Evolutionary conservation across 2,113 vertebrate genomes (phyloP).

Genomic region (Columba janthina): DNA sequence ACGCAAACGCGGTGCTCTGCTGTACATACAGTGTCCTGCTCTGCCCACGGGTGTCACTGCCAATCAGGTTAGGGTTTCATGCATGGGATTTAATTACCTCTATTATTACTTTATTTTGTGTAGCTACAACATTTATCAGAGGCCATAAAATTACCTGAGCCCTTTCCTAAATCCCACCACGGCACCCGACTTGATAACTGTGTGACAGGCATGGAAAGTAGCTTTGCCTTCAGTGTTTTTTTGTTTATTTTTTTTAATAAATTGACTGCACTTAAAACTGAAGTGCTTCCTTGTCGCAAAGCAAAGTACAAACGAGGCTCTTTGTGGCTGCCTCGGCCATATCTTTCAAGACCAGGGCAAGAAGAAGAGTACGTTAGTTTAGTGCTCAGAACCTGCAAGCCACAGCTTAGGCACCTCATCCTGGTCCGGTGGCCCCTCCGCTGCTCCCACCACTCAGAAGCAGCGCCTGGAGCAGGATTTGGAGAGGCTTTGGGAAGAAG

Average conservation of each 20-base stretch:
- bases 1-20: not conserved
- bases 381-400: not conserved
- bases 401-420: not conserved
- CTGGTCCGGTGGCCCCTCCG: not conserved
- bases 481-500: not conserved
- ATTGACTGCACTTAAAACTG: not conserved
- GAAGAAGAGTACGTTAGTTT: fast-evolving
- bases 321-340: not conserved
- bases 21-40: fast-evolving
- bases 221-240: not conserved
- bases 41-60: not conserved
- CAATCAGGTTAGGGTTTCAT: not conserved
- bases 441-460: fast-evolving
- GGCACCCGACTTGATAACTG: not conserved
- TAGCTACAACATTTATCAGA: not conserved
- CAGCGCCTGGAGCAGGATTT: fast-evolving
- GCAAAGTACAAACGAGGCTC: not conserved
- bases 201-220: not conserved
- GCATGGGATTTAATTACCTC: not conserved
- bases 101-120: not conserved
- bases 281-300: not conserved
- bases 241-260: too few relatives aligned
- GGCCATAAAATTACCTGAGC: not conserved
- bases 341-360: not conserved
- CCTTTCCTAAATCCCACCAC: not conserved